A percentile compares a stretch with the other conserved stretches of the same genome.
phyloP scores from a whole-genome alignment of 30 jellyfish, hydroid and myxozoan genomes.

The Catostylus mosaicus region DNA sequence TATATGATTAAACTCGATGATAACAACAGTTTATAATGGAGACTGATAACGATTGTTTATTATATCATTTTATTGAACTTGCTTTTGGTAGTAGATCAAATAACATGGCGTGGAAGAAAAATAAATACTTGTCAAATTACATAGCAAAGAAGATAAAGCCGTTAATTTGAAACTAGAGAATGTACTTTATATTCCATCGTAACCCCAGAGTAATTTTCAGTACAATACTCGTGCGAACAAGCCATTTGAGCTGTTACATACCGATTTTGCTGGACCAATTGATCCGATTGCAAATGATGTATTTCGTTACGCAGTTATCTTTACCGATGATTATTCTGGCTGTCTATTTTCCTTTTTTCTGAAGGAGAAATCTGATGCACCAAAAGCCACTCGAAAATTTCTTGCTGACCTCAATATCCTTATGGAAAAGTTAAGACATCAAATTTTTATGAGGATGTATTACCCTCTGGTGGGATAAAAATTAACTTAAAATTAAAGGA shows the following conservation, averaged over 20 bases:
- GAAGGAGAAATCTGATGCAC: conserved; percentile 18
- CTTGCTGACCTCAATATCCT: neutral
- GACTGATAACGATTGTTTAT: neutral
- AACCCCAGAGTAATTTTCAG: conserved; percentile 3
- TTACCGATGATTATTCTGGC: conserved; percentile 46
- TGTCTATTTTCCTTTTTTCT: conserved; percentile 1
- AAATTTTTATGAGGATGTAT: no score
- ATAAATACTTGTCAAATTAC: neutral
- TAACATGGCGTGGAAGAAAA: neutral
- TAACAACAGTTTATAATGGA: conserved; percentile 2
- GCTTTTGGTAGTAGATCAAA: neutral
- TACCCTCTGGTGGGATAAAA: no score
- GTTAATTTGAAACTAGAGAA: conserved; percentile 8
- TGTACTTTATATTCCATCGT: conserved; percentile 26
- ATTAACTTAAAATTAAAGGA: neutral
- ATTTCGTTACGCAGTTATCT: neutral
- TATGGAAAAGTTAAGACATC: neutral
- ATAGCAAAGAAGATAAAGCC: conserved; percentile 18
- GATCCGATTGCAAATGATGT: conserved; percentile 40
- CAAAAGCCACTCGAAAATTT: neutral
- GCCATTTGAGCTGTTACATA: conserved; percentile 50
- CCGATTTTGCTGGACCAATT: conserved; percentile 59
- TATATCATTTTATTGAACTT: conserved; percentile 63
- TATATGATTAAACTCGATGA: no score
- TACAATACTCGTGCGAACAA: conserved; percentile 37